Base-by-base conservation (phyloP, 2,113 vertebrate genomes). In the Brachyhypopomus gauderio region DNA sequence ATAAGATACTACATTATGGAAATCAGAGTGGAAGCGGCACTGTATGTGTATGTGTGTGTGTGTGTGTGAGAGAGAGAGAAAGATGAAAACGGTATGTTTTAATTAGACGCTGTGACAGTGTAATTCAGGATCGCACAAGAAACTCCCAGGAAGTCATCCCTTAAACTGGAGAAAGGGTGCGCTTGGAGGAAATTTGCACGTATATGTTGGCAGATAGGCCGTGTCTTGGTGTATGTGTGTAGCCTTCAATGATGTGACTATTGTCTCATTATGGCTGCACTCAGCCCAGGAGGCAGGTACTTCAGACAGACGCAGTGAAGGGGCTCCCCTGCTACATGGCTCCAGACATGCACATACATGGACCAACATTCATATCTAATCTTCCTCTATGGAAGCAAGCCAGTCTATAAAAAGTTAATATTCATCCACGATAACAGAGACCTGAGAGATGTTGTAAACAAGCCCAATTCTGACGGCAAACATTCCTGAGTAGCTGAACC, bases 211-310 rank as follows among this genome's bases (percentile, higher is more conserved):
- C 45, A 84, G 20, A 59, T 30, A 17, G 22, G 27, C 12, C 56
- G 25, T 25, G 58, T 48, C 8, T 69, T 14, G 69, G 27, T 67
- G 34, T 9, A 4, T 52, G 63, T 69, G 36, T 34, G 34, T 36
- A 74, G 12, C 60, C 36, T 67, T 52, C 69, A 74, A 48, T 16
- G 25, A 67, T 69, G 58, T 41, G 27, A 16, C 58, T 52, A 16
- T 23, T 17, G 17, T 72, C 19, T 34, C 59, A 77, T 64, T 56
- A 45, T 56, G 3, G 64, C 56, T 56, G 58, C 41, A 27, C 58
- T 34, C 25, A 52, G 25, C 64, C 23, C 64, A 85, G 45, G 63
- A 72, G 34, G 25, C 84, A 83, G 69, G 73, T 83, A 30, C 66
- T 72, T 22, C 23, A 70, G 71, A 81, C 19, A 45, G 75, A 55